Evolutionary conservation across 2,113 vertebrate genomes (phyloP).

Genomic region (Tenebrosternarchus preto): DNA sequence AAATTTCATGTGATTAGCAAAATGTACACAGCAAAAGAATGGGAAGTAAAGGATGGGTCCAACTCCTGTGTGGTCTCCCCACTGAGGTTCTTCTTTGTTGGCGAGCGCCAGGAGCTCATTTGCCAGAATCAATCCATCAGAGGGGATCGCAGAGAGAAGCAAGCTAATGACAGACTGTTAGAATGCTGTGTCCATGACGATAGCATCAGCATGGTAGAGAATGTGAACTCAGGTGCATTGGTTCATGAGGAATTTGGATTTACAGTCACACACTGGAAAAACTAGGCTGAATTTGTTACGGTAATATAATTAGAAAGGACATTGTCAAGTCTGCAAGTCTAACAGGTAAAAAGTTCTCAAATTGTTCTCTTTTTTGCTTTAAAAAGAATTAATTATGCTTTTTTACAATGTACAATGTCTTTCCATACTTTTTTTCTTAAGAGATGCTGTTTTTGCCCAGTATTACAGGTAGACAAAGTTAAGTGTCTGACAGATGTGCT

Average conservation of each 20-base stretch:
- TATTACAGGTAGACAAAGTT: background rate
- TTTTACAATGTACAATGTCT: background rate
- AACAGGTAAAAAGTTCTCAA: too few species aligned
- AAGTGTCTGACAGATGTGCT: constrained; percentile 14
- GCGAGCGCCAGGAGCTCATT: background rate
- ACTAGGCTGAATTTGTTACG: background rate
- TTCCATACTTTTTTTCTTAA: background rate
- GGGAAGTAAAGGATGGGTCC: background rate
- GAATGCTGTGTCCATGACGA: constrained; percentile 28
- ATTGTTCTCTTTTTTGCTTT: too few species aligned
- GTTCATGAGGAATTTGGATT: background rate
- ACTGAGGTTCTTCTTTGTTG: background rate
- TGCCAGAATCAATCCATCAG: constrained; percentile 26
- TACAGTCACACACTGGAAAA: constrained; percentile 10
- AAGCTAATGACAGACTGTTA: constrained; percentile 30
- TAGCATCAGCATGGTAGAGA: background rate
- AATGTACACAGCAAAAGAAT: background rate
- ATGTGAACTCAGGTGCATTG: background rate
- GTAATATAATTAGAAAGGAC: too few species aligned
- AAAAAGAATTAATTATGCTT: too few species aligned
- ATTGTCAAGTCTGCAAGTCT: too few species aligned
- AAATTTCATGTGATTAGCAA: too few species aligned
- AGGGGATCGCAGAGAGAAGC: background rate
- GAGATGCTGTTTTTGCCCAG: too few species aligned
- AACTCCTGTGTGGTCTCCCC: background rate